These are phyloP conservation scores for Phalangium opilio DNA, from an alignment of 2,888 invertebrate genomes.

Conservation along the genomic window DNA sequence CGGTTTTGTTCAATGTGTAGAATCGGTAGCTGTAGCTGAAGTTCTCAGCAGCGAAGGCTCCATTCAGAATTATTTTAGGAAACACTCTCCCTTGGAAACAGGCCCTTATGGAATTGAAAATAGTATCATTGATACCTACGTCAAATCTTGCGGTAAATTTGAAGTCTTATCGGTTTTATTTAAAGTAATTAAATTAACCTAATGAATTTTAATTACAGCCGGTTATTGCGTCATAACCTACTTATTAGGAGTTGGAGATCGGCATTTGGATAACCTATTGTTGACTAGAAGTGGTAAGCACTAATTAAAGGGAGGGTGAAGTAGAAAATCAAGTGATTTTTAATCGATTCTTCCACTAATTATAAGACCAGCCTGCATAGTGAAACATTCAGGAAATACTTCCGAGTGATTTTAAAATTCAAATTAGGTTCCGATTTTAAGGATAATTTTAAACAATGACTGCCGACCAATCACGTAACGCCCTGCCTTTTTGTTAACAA, in stretches of 20 bases:
- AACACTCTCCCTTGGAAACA: conserved; percentile 70
- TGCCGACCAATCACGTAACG: too few relatives aligned
- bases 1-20: conserved; percentile 86
- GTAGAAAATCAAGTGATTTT: too few relatives aligned
- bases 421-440: too few relatives aligned
- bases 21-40: conserved; percentile 82
- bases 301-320: too few relatives aligned
- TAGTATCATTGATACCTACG: conserved; percentile 95
- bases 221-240: conserved; percentile 98
- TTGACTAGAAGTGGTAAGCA: conserved; percentile 59
- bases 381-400: too few relatives aligned
- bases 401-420: too few relatives aligned
- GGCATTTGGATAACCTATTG: conserved; percentile 92
- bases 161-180: too few relatives aligned
- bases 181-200: too few relatives aligned
- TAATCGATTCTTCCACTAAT: too few relatives aligned
- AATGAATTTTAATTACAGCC: conserved; percentile 45
- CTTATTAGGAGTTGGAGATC: conserved; percentile 88
- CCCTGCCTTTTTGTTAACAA: too few relatives aligned
- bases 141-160: conserved; percentile 64
- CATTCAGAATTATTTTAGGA: conserved; percentile 83
- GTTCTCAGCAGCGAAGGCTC: conserved; percentile 70
- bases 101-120: conserved; percentile 79
- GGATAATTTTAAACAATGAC: too few relatives aligned
- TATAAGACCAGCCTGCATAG: too few relatives aligned